A percentile compares a stretch with the other conserved stretches of the same genome.
These are phyloP conservation scores for Lanius ludovicianus DNA, from an alignment of 2,113 vertebrate species.

Conservation along the genomic window DNA sequence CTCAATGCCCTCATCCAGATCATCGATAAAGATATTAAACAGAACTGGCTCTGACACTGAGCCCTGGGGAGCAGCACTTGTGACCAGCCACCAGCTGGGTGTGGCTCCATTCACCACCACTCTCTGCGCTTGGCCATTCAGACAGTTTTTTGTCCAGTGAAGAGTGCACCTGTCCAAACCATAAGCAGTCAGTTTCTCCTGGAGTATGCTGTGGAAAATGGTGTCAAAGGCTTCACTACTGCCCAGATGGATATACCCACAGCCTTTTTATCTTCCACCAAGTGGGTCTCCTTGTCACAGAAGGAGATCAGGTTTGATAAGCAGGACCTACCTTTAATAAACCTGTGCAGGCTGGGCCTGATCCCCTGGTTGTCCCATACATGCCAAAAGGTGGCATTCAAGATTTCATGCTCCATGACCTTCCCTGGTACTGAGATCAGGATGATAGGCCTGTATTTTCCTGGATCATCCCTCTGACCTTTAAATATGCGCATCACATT, in stretches of 20 bases:
- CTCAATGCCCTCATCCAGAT: neutral
- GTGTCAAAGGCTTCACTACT: neutral
- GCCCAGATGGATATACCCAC: neutral
- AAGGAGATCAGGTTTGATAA: neutral
- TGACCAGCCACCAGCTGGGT: neutral
- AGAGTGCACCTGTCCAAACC: accelerated
- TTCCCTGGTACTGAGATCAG: neutral
- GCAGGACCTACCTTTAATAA: neutral
- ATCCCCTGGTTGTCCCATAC: neutral
- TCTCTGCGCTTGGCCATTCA: accelerated
- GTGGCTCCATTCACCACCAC: neutral
- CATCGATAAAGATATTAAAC: neutral
- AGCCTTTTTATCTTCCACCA: neutral
- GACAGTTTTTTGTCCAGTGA: neutral
- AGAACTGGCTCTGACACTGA: accelerated
- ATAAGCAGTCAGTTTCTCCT: neutral
- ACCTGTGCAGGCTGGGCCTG: neutral
- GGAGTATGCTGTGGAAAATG: neutral
- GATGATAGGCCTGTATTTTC: neutral
- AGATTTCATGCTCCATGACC: neutral
- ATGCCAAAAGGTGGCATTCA: accelerated
- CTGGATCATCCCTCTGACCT: neutral
- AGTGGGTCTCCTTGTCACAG: neutral
- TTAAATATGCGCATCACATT: neutral
- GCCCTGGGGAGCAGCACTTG: neutral